Evolutionary conservation across 2,888 invertebrate species (phyloP).

Genomic region (Agrilus cyanescens): DNA sequence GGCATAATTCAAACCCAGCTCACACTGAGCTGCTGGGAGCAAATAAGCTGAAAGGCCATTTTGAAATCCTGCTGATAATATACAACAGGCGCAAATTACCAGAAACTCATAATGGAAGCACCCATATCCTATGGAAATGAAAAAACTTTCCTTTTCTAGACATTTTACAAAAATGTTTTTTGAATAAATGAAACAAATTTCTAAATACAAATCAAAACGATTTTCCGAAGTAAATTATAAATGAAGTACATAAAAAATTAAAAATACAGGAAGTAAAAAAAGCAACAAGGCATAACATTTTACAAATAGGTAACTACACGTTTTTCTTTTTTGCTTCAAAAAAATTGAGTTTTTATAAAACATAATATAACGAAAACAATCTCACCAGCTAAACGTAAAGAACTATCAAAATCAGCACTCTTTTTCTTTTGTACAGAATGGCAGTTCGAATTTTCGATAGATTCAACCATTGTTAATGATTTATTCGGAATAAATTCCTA

Average conservation of each 20-base stretch:
- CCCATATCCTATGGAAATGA: constrained; percentile 47
- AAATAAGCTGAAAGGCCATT: constrained; percentile 60
- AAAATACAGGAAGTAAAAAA: too few species aligned
- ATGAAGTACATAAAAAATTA: too few species aligned
- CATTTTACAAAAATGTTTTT: too few species aligned
- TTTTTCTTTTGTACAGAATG: background rate
- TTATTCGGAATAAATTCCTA: too few species aligned
- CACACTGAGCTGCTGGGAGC: constrained; percentile 60
- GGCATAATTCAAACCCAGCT: constrained; percentile 50
- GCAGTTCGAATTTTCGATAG: background rate
- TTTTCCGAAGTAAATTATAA: too few species aligned
- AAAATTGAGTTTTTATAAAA: too few species aligned
- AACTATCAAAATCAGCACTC: background rate
- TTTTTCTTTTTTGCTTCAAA: too few species aligned
- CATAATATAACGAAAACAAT: background rate
- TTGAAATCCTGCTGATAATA: constrained; percentile 51
- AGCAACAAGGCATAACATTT: too few species aligned
- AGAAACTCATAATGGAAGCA: constrained; percentile 53
- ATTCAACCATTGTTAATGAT: background rate
- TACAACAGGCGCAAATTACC: constrained; percentile 50
- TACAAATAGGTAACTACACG: too few species aligned
- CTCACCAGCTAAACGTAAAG: background rate
- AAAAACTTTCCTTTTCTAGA: too few species aligned
- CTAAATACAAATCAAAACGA: too few species aligned
- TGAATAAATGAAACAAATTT: background rate